Evolutionary conservation across 92 coral and sea anemone species (phyloP).

Genomic region (Micromussa lordhowensis): DNA sequence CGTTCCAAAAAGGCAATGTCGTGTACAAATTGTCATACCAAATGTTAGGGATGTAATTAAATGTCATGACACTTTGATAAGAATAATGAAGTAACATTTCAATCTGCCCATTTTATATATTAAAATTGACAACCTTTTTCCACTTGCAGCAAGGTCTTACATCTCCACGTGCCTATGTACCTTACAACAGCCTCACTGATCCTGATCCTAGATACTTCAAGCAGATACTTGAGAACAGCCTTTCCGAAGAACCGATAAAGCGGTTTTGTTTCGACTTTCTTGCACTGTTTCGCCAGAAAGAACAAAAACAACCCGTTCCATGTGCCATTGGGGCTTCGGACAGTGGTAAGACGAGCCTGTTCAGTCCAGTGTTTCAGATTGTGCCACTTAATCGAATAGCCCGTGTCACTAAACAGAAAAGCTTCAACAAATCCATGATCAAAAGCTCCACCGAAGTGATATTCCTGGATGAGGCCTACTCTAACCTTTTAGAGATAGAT

Average conservation of each 20-base stretch:
- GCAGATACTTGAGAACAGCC: conserved; percentile 30
- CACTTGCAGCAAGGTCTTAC: conserved; percentile 1
- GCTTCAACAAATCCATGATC: no score
- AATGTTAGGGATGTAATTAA: background rate
- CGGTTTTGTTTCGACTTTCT: conserved; percentile 48
- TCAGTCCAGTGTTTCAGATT: no score
- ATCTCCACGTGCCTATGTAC: conserved; percentile 13
- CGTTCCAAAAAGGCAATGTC: no score
- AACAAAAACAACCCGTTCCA: conserved; percentile 57
- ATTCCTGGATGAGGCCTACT: no score
- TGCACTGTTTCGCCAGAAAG: conserved; percentile 28
- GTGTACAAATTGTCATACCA: no score
- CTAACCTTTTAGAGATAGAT: no score
- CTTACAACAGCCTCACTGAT: background rate
- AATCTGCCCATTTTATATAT: no score
- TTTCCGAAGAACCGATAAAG: background rate
- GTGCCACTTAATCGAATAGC: no score
- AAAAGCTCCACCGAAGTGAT: no score
- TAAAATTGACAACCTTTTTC: background rate
- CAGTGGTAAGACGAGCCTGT: no score
- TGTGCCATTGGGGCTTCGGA: conserved; percentile 63
- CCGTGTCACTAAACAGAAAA: no score
- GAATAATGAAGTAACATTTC: no score
- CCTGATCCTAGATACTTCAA: conserved; percentile 24
- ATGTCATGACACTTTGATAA: background rate